Conservation (phyloP, 2,888 invertebrate genomes). For the Escarpia spicata region DNA sequence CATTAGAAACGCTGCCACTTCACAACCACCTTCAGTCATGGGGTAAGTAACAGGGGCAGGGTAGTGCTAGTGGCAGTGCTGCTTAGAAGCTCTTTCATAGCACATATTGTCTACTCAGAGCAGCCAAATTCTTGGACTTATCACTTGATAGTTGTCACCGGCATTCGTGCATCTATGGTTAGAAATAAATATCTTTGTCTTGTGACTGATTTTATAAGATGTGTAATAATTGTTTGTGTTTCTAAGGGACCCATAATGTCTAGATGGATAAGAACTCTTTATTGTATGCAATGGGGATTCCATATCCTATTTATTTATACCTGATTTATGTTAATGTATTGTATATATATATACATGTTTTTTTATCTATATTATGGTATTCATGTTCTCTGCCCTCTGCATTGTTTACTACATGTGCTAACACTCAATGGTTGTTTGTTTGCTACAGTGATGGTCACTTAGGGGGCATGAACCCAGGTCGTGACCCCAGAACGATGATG, state of each 20-base stretch:
- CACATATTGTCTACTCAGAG: no score
- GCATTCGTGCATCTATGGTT: no score
- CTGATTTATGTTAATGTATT: background rate
- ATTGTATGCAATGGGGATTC: background rate
- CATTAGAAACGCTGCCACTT: conserved; percentile 24
- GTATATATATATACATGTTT: background rate
- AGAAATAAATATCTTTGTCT: no score
- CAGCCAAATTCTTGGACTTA: no score
- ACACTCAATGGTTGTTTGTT: background rate
- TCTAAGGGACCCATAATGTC: background rate
- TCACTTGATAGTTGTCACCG: no score
- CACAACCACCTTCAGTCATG: background rate
- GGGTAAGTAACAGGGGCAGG: background rate
- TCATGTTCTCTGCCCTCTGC: no score
- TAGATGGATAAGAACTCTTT: background rate
- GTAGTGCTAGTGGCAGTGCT: background rate
- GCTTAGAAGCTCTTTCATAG: background rate
- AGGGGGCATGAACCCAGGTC: background rate
- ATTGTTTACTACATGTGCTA: background rate
- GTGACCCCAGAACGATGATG: conserved; percentile 23
- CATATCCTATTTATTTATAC: background rate
- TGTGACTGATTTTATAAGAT: background rate
- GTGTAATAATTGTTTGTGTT: no score
- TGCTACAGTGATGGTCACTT: conserved; percentile 19
- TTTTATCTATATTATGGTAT: no score